These are phyloP conservation scores for Nothocercus julius DNA, from an alignment of 2,113 vertebrate species.

Conservation along the genomic window DNA sequence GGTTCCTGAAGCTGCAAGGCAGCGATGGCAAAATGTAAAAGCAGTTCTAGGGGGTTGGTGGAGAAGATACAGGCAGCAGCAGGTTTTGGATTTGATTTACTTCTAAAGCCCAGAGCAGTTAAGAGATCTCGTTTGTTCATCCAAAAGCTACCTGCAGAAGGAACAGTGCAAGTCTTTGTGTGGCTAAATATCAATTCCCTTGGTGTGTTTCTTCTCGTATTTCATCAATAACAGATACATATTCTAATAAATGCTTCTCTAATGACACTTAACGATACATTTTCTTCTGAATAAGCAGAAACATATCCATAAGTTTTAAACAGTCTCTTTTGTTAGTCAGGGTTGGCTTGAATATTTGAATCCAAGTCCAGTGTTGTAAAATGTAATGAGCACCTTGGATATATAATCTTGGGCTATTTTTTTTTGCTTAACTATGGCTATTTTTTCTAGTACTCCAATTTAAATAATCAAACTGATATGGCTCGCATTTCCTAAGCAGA, in stretches of 20 bases:
- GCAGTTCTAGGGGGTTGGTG: constrained; percentile 15
- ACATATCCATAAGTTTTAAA: constrained; percentile 17
- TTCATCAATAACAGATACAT: constrained; percentile 14
- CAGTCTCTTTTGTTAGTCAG: background rate
- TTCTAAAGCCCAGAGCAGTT: background rate
- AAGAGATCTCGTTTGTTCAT: background rate
- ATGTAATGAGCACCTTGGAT: background rate
- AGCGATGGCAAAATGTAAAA: background rate
- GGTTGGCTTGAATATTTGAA: constrained; percentile 3
- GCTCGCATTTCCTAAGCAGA: background rate
- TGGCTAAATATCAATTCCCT: background rate
- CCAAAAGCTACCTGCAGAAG: background rate
- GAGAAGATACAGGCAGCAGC: background rate
- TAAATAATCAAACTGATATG: background rate
- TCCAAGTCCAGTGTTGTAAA: constrained; percentile 58
- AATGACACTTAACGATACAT: background rate
- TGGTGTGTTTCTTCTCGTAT: background rate
- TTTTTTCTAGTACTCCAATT: background rate
- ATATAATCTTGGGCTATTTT: background rate
- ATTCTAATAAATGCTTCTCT: constrained; percentile 26
- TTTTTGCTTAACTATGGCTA: background rate
- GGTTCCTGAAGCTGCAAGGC: background rate
- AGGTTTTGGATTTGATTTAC: background rate
- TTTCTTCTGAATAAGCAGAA: constrained; percentile 17
- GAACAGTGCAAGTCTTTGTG: constrained; percentile 24